Conservation (phyloP, 2,797 vertebrate species). For the Danio kyathit region DNA sequence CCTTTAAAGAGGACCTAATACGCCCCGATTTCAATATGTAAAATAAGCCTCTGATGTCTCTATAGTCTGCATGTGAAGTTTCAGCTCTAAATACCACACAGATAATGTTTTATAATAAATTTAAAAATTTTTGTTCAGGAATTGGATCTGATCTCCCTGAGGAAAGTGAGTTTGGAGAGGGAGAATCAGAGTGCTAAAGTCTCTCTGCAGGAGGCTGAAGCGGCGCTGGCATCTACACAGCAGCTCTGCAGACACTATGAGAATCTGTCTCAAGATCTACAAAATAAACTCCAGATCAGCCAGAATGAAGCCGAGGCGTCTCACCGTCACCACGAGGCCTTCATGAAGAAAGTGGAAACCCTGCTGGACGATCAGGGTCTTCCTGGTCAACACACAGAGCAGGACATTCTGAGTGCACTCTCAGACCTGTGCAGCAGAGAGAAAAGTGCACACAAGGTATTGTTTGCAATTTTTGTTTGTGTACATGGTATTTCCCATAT, state of each 20-base stretch:
- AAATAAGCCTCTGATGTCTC: no score
- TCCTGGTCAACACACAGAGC: slow-evolving; percentile 68
- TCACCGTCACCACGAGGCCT: slow-evolving; percentile 69
- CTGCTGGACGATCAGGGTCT: slow-evolving; percentile 68
- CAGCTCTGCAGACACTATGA: slow-evolving; percentile 78
- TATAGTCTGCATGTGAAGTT: no score
- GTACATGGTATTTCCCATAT: no score
- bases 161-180: slow-evolving; percentile 76
- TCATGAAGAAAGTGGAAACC: slow-evolving; percentile 77
- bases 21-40: no score
- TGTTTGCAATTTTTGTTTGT: no score
- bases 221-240: slow-evolving; percentile 76
- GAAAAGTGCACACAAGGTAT: slow-evolving; percentile 64
- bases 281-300: slow-evolving; percentile 74
- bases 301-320: slow-evolving; percentile 71
- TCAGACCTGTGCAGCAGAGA: slow-evolving; percentile 74
- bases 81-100: no score
- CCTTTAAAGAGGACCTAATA: no score
- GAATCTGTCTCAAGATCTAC: slow-evolving; percentile 77
- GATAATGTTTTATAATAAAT: no score
- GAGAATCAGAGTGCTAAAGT: slow-evolving; percentile 80
- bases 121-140: slow-evolving; percentile 80
- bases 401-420: slow-evolving; percentile 78
- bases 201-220: slow-evolving; percentile 79
- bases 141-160: slow-evolving; percentile 72